These are phyloP conservation scores for cattle (Bos taurus) DNA, from an alignment of 2,113 vertebrate genomes.

Conservation along the genomic window ARS-UCD2.0 NC_037344.1:59241501-59242000, in stretches of 20 bases:
- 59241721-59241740: not conserved
- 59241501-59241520: accelerated
- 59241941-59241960: conserved; percentile 56
- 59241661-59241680: not conserved
- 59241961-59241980: conserved; percentile 52
- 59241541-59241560: accelerated
- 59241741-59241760: conserved; percentile 70
- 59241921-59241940: conserved; percentile 77
- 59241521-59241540: accelerated
- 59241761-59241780: conserved; percentile 72
- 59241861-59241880: conserved; percentile 77
- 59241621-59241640: accelerated
- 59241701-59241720: conserved; percentile 36
- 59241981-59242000: conserved; percentile 76
- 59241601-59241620: accelerated
- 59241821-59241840: conserved; percentile 82
- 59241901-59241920: conserved; percentile 43
- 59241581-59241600: accelerated
- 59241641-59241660: accelerated
- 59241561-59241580: no score
- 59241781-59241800: conserved; percentile 76
- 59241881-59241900: not conserved
- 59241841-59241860: conserved; percentile 82
- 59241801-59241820: conserved; percentile 86
- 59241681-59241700: not conserved